Conservation (phyloP, 1,140 invertebrate genomes). For the Microvelia longipes region DNA sequence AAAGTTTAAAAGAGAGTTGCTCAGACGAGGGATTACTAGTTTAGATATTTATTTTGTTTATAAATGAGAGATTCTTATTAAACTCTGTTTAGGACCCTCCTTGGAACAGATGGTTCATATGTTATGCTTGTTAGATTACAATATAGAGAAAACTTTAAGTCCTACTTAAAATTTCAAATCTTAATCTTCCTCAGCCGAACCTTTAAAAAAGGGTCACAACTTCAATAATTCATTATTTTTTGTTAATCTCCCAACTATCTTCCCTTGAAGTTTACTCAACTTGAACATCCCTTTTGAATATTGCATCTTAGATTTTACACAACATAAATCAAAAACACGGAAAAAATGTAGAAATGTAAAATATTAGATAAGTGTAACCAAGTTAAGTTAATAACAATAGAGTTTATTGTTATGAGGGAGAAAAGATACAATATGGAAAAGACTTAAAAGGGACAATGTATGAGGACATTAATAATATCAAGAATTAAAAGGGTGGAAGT, state of each 20-base stretch:
- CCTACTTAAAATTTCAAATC: not conserved
- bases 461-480: not conserved
- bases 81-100: too few species aligned
- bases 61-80: too few species aligned
- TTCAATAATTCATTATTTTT: not conserved
- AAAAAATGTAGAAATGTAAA: not conserved
- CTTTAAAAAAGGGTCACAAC: not conserved
- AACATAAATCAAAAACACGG: not conserved
- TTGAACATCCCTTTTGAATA: too few species aligned
- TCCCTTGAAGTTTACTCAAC: too few species aligned
- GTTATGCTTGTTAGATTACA: too few species aligned
- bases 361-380: not conserved
- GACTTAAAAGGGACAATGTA: not conserved
- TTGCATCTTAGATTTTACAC: not conserved
- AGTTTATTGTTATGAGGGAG: not conserved
- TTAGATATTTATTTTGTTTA: too few species aligned
- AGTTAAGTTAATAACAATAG: not conserved
- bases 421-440: not conserved
- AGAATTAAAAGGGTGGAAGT: not conserved
- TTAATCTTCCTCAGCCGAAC: not conserved
- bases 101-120: too few species aligned
- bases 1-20: too few species aligned
- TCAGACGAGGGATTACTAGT: too few species aligned
- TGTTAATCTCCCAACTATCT: not conserved
- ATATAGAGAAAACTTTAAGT: too few species aligned